Base-by-base conservation (phyloP, 2,888 invertebrate species). In the Pediacus dermestoides region DNA sequence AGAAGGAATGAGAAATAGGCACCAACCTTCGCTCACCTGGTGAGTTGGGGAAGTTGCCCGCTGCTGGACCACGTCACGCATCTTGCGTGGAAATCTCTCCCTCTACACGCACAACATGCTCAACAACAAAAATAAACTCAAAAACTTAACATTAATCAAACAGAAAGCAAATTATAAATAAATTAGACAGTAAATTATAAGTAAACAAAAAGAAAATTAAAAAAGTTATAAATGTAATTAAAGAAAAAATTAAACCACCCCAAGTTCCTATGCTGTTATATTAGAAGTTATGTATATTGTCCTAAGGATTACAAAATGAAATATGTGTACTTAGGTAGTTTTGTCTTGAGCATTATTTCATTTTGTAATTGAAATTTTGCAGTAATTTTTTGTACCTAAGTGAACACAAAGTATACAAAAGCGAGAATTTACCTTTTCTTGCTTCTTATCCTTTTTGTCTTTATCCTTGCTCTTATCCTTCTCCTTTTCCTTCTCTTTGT, bases 1-100 rank as follows among this genome's bases (percentile, higher is more conserved):
- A 36, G 32, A 38, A 37, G 43, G 25, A 41, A 44, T 38, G 40
- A 38, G 40, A 44, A 42, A 40, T 46, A 51, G 49, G 44, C 50
- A 54, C 53, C 49, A 57, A 52, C 51, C 55, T 55, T 50, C 46
- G 50, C 62, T 60, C 60, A 62, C 60, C 68, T 67, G 62, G 58
- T 54, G 39, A 49, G 53, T 62, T 55, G 60, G 58, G 51, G 58
- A 52, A 51, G 57, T 52, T 52, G 61, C 57, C 56, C 63, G 63
- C 58, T 64, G 65, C 55, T 64, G 62, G 67, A 83, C 81, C 75
- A 82, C 75, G 77, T 84, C 83, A 72, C 82, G 82, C 82, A 82
- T 83, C 81, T 84, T 84, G 77, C 81, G 81, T 68, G 84, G 83
- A 76, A 81, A 82, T 75, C 78, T 80, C 78, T 83, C 83, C 80